Evolutionary conservation across 2,888 invertebrate genomes (phyloP), one percentile per base, ranked within the genome.

Genomic region (Xestia rhomboidea): DNA sequence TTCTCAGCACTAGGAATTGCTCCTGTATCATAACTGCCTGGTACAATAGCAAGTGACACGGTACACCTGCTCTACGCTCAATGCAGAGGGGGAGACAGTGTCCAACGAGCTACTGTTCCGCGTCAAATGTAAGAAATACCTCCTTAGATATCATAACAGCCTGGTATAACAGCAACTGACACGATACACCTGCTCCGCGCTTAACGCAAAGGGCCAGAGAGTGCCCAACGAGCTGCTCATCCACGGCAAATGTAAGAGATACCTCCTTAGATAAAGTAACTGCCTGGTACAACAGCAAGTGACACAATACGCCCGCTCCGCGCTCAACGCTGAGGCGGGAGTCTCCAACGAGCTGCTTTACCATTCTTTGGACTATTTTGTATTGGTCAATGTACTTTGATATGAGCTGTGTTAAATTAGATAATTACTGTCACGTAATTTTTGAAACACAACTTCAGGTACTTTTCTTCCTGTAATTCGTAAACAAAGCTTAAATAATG

Each of bases 261-360:
- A 49, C 49, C 51, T 51, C 24, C 10, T 10, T 15, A 10, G 10
- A 51, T 1, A 51, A 34, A 5, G 34, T 68, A n/a, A 18, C 38
- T 18, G 38, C 57, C 44, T 34, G 57, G 30, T 62, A 49, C n/a
- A n/a, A n/a, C 15, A 51, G 49, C 24, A 24, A 51, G 8, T 51
- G 49, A 51, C 24, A 24, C 49, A 4, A 4, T n/a, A 1, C 51
- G 11, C n/a, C 51, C 21, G 18, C 34, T 51, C 18, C 8, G 10
- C 6, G 18, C 10, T 34, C 15, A 51, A n/a, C 6, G 51, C 18
- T 34, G 34, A 24, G 10, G 21, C 1, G 30, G 0, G 96, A 98
- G 97, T 98, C 92, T 98, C 98, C 97, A 98, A 98, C 94, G 98
- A 98, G 92, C 97, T 99, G 88, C 97, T 98, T 99, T 13, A 30